These are phyloP conservation scores for Linepithema humile DNA, from an alignment of 1,140 invertebrate species.

Conservation along the genomic window DNA sequence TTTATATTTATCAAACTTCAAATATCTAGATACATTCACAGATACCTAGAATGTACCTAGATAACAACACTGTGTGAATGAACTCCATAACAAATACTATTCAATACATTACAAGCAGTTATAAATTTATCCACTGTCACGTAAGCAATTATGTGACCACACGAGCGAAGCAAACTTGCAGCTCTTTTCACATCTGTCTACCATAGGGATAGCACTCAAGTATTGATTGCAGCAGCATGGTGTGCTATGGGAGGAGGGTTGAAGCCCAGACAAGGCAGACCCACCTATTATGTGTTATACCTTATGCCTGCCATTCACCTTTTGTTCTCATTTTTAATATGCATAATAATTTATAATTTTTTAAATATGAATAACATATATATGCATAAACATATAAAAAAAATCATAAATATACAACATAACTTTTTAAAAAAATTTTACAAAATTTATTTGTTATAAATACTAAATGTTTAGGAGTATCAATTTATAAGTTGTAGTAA, in stretches of 20 bases:
- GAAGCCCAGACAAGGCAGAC: conserved; percentile 79
- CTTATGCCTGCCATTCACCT: conserved; percentile 68
- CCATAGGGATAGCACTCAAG: conserved; percentile 80
- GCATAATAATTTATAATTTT: background rate
- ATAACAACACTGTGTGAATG: conserved; percentile 20
- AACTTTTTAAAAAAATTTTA: background rate
- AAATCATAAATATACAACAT: background rate
- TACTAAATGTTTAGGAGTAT: conserved; percentile 1
- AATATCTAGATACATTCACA: background rate
- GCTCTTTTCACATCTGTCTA: conserved; percentile 68
- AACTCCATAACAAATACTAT: conserved; percentile 57
- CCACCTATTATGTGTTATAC: conserved; percentile 71
- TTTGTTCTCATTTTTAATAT: conserved; percentile 15
- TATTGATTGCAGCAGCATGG: conserved; percentile 82
- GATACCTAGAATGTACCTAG: background rate
- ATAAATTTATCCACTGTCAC: background rate
- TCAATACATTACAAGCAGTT: conserved; percentile 55
- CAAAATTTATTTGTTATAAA: background rate
- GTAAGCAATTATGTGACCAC: background rate
- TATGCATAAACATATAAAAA: conserved; percentile 53
- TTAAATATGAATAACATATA: conserved; percentile 10
- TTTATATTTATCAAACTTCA: background rate
- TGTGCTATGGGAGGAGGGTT: conserved; percentile 78
- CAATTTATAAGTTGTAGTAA: background rate
- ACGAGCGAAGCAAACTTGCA: conserved; percentile 16